Base-by-base conservation (phyloP, 2,797 vertebrate species). In the Sebastes umbrosus region DNA sequence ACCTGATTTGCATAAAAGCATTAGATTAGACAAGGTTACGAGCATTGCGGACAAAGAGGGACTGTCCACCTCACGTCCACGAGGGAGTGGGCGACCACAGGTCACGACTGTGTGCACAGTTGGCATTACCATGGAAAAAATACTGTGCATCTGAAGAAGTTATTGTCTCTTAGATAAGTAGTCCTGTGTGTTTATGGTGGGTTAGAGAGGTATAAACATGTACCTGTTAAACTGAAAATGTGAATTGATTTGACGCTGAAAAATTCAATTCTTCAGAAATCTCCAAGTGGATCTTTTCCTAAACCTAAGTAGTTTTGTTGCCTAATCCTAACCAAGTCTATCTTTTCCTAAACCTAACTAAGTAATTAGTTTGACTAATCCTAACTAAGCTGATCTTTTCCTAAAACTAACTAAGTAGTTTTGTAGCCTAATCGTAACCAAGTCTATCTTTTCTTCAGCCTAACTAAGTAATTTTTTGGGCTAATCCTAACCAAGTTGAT, bases 1-100 rank as follows among this genome's bases (percentile, higher is more conserved):
- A 78, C 59, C 12, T n/a, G 20, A 89, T 89, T 85, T 85, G 73
- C 80, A 84, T 87, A 79, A 87, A 81, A 85, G 72, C 60, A 9
- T 50, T 60, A 18, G 12, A 50, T 68, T 27, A 65, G 62, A 67
- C 54, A 75, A 67, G 71, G 70, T 58, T 69, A 60, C 1, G 6
- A 67, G 73, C 27, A 4, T 25, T 34, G 18, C 32, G 10, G 60
- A 59, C 13, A 60, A 54, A 60, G 46, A 4, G 14, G 6, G 0
- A 52, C 18, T n/a, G 39, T 57, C 32, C 65, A 27, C 20, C 34
- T 62, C 27, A 11, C 1, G 2, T 20, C 59, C 16, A 52, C 2
- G 4, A 58, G 4, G 29, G 13, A 25, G 62, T 43, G 24, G 60
- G 22, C 4, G 4, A 31, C 29, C 29, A 46, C 12, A 46, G 54